Base-by-base conservation (phyloP, 2,888 invertebrate species). In the Acanthosepion esculentum region DNA sequence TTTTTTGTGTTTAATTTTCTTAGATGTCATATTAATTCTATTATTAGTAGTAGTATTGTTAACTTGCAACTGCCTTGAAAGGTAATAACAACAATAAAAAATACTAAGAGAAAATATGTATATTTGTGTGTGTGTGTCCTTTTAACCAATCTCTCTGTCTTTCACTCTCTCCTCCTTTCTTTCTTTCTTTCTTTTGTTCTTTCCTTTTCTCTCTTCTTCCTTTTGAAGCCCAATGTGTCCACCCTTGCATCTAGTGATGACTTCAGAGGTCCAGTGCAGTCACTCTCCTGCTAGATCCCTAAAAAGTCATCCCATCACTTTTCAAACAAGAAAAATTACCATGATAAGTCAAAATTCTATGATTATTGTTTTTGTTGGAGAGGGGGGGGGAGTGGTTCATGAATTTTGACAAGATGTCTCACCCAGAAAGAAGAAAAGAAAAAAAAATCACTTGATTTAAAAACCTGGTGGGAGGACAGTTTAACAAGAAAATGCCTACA, bases 31-130 rank as follows among this genome's bases (percentile, higher is more conserved):
- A 78, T 78, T n/a, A 7, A 78, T 78, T 78, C 78, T 78, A 78
- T 78, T 78, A 59, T 59, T 20, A 55, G 55, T 55, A 55, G 55
- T 55, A 41, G 41, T 41, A 59, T 59, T 15, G 12, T 78, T 18
- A 78, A n/a, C 78, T 78, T 78, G 33, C n/a, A 78, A 78, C 78
- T 33, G 78, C 33, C 78, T 78, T 78, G 78, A 78, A 78, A 78
- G 78, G 33, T 78, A 78, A 78, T 78, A 78, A 78, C 78, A 78
- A 78, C 78, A 78, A 78, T 78, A 18, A 78, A 78, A 78, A 78
- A 78, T 78, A 33, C 78, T 78, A 78, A 78, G n/a, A 78, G 78
- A 78, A 78, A 78, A 78, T 33, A n/a, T 78, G 78, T 78, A 59
- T 59, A 23, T 59, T 23, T 78, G n/a, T 33, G 20, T 78, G n/a